Conservation (phyloP, 2,113 vertebrate genomes). For the Lonchura striata region DNA sequence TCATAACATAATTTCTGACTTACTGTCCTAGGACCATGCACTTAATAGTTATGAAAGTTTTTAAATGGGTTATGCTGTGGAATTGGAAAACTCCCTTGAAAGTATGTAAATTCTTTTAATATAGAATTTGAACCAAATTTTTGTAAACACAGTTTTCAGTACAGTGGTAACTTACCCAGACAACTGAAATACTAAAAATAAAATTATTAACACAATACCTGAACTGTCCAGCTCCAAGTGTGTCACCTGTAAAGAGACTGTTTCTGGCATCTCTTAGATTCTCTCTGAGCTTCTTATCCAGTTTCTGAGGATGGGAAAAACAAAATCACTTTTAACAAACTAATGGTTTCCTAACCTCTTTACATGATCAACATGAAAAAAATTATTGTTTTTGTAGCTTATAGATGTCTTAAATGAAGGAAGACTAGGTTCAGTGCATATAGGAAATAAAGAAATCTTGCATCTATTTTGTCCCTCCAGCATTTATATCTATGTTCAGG, state of each 20-base stretch:
- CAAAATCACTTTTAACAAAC: slow-evolving; percentile 2
- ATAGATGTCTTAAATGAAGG: neutral
- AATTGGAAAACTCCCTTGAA: neutral
- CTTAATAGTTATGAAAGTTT: neutral
- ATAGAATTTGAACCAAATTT: neutral
- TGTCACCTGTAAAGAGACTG: slow-evolving; percentile 96
- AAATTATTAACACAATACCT: slow-evolving; percentile 76
- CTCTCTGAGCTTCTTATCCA: slow-evolving; percentile 97
- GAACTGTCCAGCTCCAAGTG: slow-evolving; percentile 91
- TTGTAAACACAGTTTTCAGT: neutral
- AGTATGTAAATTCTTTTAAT: neutral
- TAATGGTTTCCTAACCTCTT: neutral
- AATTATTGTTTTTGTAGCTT: neutral
- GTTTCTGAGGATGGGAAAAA: slow-evolving; percentile 78
- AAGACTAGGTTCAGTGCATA: neutral
- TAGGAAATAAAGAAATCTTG: neutral
- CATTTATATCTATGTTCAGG: neutral
- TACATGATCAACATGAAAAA: neutral
- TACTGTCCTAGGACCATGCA: neutral
- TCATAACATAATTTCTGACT: neutral
- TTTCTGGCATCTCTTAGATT: slow-evolving; percentile 97
- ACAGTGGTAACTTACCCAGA: neutral
- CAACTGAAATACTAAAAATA: neutral
- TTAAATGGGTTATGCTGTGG: neutral
- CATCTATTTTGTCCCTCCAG: neutral